Conservation (phyloP, 37 sponge, comb jelly and placozoan genomes). For the Diacarnus erythraeanus region DNA sequence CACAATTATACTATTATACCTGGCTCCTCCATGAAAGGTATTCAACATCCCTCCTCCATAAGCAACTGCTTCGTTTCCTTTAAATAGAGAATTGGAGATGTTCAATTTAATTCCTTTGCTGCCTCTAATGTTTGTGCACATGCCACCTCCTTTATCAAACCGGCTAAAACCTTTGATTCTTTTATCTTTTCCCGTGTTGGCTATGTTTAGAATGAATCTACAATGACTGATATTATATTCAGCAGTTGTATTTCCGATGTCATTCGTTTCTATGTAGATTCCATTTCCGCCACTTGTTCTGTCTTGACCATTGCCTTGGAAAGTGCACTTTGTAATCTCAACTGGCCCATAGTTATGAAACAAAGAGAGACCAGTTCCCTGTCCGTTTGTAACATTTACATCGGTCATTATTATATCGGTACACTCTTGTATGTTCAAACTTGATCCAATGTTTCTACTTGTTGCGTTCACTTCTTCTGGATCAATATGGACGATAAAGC, state of each 20-base stretch:
- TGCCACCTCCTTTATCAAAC: slow-evolving; percentile 14
- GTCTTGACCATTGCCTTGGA: background rate
- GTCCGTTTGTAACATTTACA: background rate
- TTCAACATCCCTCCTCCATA: background rate
- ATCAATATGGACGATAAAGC: background rate
- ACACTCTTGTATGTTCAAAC: background rate
- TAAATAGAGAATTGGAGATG: background rate
- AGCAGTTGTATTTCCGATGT: background rate
- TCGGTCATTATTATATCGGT: background rate
- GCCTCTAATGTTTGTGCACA: background rate
- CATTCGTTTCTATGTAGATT: background rate
- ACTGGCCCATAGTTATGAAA: background rate
- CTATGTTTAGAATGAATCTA: background rate
- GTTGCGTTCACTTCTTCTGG: background rate
- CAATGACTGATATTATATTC: background rate
- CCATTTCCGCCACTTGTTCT: background rate
- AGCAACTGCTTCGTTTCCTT: background rate
- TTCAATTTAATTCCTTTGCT: background rate
- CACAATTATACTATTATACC: background rate
- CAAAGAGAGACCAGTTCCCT: background rate
- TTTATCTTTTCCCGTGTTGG: background rate
- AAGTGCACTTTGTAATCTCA: background rate
- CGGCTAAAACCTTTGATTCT: background rate
- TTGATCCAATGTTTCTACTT: background rate
- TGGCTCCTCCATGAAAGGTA: background rate